Conservation (phyloP, 2,113 vertebrate genomes). For the Chrysemys picta region DNA sequence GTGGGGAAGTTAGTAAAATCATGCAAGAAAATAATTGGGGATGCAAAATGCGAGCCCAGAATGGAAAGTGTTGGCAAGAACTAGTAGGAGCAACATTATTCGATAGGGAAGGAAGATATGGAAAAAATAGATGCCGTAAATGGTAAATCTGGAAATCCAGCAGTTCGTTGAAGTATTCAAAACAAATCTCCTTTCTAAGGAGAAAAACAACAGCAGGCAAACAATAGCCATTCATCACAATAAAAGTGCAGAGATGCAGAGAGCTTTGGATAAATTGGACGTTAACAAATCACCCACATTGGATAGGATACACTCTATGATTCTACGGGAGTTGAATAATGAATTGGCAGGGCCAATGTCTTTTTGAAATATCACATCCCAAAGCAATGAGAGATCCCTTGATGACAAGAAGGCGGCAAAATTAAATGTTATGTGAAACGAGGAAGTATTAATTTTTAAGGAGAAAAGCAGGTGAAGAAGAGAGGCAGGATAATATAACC, state of each 20-base stretch:
- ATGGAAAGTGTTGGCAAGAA: slow-evolving; percentile 17
- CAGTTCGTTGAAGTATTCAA: background rate
- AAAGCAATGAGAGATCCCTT: background rate
- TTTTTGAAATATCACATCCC: background rate
- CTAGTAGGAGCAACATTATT: background rate
- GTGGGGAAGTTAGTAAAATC: slow-evolving; percentile 37
- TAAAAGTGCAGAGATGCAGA: background rate
- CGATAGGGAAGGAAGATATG: background rate
- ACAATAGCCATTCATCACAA: background rate
- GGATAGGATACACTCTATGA: background rate
- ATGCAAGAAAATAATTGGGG: slow-evolving; percentile 13
- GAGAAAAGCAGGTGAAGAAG: slow-evolving; percentile 36
- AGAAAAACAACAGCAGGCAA: background rate
- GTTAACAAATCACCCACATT: background rate
- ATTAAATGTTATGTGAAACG: background rate
- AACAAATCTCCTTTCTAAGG: background rate
- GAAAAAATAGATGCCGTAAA: background rate
- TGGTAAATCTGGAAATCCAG: background rate
- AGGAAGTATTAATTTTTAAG: background rate
- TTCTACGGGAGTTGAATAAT: background rate
- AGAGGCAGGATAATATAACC: background rate
- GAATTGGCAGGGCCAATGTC: background rate
- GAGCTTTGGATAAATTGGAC: background rate
- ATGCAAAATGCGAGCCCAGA: slow-evolving; percentile 13
- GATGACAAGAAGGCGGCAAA: background rate